These are phyloP conservation scores for Sylvia atricapilla DNA, from an alignment of 2,113 vertebrate genomes.

Conservation along the genomic window DNA sequence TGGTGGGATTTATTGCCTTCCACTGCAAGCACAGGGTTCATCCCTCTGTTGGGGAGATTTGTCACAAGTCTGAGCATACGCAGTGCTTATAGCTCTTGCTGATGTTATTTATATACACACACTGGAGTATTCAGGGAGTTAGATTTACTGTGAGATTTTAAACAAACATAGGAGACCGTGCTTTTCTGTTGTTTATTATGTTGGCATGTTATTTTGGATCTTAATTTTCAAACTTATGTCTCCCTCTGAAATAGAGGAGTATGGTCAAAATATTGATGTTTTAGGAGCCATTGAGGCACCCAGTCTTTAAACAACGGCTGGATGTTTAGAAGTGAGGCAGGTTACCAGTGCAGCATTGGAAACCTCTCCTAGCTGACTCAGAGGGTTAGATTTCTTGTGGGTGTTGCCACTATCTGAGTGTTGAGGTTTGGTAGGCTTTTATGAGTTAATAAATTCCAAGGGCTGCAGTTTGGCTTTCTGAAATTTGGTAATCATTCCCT, in stretches of 20 bases:
- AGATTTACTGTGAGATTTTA: slow-evolving; percentile 1
- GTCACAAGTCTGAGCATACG: neutral
- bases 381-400: neutral
- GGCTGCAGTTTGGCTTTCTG: slow-evolving; percentile 15
- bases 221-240: neutral
- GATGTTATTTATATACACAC: neutral
- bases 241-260: neutral
- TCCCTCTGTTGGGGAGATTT: neutral
- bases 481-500: slow-evolving; percentile 44
- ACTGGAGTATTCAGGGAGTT: neutral
- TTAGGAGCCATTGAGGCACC: neutral
- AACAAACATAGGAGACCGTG: neutral
- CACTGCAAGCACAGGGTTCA: neutral
- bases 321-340: neutral
- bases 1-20: neutral
- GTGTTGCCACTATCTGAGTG: neutral
- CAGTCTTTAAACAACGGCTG: neutral
- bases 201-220: neutral
- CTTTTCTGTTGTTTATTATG: neutral
- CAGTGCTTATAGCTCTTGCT: neutral
- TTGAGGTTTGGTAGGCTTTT: slow-evolving; percentile 1
- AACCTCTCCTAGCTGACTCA: neutral
- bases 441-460: slow-evolving; percentile 44
- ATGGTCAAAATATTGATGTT: neutral
- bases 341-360: neutral